Evolutionary conservation across 2,113 vertebrate species (phyloP).

Genomic region (Lagopus muta): DNA sequence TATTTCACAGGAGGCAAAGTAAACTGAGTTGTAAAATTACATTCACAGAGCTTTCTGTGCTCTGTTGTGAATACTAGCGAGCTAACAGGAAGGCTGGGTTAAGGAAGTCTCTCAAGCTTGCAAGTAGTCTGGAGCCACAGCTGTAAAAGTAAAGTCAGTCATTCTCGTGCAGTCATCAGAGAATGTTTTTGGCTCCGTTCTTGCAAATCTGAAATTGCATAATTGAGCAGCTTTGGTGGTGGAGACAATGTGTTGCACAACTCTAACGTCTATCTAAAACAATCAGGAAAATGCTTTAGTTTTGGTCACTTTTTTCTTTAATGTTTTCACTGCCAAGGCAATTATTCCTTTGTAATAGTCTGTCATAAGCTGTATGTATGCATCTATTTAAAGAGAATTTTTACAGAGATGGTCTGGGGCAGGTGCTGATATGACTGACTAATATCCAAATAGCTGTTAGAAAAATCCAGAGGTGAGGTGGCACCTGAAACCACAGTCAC

Average conservation of each 20-base stretch:
- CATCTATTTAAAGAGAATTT: background rate
- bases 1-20: conserved; percentile 1
- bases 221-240: background rate
- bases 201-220: background rate
- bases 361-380: background rate
- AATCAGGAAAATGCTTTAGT: background rate
- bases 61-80: background rate
- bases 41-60: background rate
- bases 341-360: background rate
- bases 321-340: background rate
- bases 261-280: background rate
- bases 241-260: background rate
- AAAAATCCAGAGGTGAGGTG: background rate
- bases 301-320: background rate
- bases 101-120: background rate
- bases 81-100: background rate
- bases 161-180: background rate
- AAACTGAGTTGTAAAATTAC: conserved; percentile 9
- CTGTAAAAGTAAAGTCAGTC: background rate
- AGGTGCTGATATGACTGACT: background rate
- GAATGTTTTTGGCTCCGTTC: background rate
- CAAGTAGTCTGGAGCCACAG: background rate
- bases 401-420: background rate
- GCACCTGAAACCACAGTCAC: background rate
- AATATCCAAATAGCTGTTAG: background rate